phyloP scores from a whole-genome alignment of 2,797 vertebrate genomes.

The Bovichtus variegatus region DNA sequence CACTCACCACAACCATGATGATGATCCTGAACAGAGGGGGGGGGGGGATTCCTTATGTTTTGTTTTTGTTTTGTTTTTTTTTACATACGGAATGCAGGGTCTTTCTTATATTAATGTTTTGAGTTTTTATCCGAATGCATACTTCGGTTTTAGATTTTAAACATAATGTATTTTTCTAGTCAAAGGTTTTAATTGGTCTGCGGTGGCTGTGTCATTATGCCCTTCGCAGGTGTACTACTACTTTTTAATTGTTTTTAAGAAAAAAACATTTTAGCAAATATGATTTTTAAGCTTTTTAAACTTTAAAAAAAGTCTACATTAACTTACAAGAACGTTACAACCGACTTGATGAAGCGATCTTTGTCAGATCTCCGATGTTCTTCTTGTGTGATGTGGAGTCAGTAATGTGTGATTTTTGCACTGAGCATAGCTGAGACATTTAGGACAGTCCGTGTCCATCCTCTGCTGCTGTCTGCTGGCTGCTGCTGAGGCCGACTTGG shows the following conservation, averaged over 20 bases:
- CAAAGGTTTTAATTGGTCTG: slow-evolving; percentile 2
- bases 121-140: background rate
- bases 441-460: slow-evolving; percentile 18
- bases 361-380: background rate
- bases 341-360: background rate
- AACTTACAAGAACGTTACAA: background rate
- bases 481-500: slow-evolving; percentile 59
- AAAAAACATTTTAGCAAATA: background rate
- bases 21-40: background rate
- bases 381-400: slow-evolving; percentile 3
- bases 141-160: slow-evolving; percentile 11
- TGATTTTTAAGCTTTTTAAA: background rate
- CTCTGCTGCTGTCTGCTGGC: slow-evolving; percentile 24
- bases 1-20: slow-evolving; percentile 26
- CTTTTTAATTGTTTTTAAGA: background rate
- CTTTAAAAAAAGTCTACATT: no score
- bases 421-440: slow-evolving; percentile 33
- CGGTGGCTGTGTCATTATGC: background rate
- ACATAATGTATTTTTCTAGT: fast-evolving
- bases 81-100: background rate
- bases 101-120: background rate
- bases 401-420: slow-evolving; percentile 40
- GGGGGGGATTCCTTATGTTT: background rate
- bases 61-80: background rate
- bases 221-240: background rate